Conservation (phyloP, 1,140 invertebrate species). For the Drosophila bifasciata region DNA sequence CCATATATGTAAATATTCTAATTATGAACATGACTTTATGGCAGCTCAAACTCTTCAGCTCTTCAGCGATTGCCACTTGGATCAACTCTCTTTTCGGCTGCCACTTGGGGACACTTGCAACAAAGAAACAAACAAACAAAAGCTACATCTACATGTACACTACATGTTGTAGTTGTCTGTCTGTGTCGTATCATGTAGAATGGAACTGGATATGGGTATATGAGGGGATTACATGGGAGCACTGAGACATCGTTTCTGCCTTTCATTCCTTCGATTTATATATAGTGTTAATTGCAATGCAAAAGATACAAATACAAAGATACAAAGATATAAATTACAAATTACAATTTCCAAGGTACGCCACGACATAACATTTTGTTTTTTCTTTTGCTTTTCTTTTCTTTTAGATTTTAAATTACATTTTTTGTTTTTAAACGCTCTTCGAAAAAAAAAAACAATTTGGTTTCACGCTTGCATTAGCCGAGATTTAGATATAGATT, state of each 20-base stretch:
- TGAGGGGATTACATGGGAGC: conserved; percentile 13
- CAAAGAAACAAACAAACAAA: conserved; percentile 3
- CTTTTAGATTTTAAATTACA: conserved; percentile 66
- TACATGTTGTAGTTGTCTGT: too few relatives aligned
- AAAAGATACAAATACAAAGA: conserved; percentile 1
- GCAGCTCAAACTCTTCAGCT: conserved; percentile 35
- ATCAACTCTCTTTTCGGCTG: neutral
- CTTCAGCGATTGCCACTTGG: conserved; percentile 5
- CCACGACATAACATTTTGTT: conserved; percentile 41
- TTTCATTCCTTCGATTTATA: neutral
- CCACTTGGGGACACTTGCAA: conserved; percentile 22
- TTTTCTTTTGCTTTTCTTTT: conserved; percentile 14
- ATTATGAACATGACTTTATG: conserved; percentile 80
- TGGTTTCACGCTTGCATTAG: conserved; percentile 70
- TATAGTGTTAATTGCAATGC: neutral
- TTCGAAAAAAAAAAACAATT: conserved; percentile 56
- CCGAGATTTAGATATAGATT: conserved; percentile 54
- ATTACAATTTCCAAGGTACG: conserved; percentile 30
- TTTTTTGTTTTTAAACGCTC: conserved; percentile 41
- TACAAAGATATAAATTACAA: neutral
- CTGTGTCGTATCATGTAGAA: too few relatives aligned
- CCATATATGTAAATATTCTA: conserved; percentile 57
- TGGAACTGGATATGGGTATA: too few relatives aligned
- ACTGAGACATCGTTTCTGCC: conserved; percentile 24
- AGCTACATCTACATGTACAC: too few relatives aligned